These are phyloP conservation scores for Dermatemys mawii DNA, from an alignment of 2,113 vertebrate species.

Conservation along the genomic window DNA sequence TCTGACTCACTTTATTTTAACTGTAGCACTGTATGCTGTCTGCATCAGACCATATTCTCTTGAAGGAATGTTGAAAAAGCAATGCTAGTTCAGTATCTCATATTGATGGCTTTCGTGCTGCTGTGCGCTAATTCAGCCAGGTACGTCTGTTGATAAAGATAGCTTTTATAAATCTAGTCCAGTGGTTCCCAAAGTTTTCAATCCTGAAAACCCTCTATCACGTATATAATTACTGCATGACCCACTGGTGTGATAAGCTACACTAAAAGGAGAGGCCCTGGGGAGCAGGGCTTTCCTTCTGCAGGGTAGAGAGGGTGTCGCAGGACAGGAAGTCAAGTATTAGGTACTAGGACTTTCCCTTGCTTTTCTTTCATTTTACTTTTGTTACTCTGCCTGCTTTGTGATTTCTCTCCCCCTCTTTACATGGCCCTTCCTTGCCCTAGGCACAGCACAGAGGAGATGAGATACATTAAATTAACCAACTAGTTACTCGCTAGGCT, in stretches of 20 bases:
- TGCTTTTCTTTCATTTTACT: background rate
- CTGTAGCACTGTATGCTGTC: background rate
- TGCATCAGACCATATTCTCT: background rate
- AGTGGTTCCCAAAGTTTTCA: background rate
- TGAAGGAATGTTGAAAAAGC: background rate
- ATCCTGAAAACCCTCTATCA: background rate
- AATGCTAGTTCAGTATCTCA: background rate
- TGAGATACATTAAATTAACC: background rate
- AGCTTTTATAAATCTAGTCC: background rate
- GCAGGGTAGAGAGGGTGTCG: background rate
- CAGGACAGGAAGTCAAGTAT: background rate
- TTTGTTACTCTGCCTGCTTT: background rate
- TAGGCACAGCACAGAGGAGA: background rate
- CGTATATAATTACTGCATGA: background rate
- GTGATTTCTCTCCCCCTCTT: background rate
- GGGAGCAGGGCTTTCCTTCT: background rate
- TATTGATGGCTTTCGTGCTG: accelerated
- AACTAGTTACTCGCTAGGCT: background rate
- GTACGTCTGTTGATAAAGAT: background rate
- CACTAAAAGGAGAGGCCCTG: background rate
- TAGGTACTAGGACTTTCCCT: background rate
- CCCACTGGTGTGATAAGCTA: background rate
- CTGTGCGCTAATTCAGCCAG: background rate
- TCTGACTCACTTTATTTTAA: background rate
- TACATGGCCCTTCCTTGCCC: background rate